Conservation (phyloP, 2,888 invertebrate species). For the Microchrysa polita region DNA sequence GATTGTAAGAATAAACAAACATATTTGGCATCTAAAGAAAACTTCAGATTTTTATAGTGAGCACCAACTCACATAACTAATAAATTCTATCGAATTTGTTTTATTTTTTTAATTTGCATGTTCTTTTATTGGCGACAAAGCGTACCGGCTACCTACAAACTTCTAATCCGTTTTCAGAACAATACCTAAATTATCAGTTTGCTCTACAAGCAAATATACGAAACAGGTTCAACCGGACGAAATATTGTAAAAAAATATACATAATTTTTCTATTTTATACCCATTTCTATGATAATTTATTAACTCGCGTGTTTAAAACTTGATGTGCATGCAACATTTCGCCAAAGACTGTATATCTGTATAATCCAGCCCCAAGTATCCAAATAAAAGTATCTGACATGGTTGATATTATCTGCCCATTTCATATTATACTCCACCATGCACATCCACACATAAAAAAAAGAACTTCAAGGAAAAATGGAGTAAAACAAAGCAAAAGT, state of each 20-base stretch:
- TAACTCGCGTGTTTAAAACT: too few relatives aligned
- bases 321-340: constrained; percentile 15
- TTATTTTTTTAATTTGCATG: too few relatives aligned
- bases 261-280: neutral
- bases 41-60: too few relatives aligned
- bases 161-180: neutral
- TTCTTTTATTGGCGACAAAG: neutral
- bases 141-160: neutral
- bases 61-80: too few relatives aligned
- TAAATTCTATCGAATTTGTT: too few relatives aligned
- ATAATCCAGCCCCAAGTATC: constrained; percentile 22
- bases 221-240: constrained; percentile 7
- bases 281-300: neutral
- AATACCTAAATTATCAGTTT: neutral
- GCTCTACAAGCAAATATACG: neutral
- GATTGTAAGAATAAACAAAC: too few relatives aligned
- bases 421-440: neutral
- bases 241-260: neutral
- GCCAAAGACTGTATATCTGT: constrained; percentile 18
- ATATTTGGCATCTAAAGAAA: too few relatives aligned
- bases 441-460: neutral
- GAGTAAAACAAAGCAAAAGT: constrained; percentile 42
- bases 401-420: constrained; percentile 36
- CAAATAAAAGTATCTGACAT: constrained; percentile 1
- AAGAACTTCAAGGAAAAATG: constrained; percentile 24